Base-by-base conservation (phyloP, 2,797 vertebrate genomes). In the Malacoctenus gilli region DNA sequence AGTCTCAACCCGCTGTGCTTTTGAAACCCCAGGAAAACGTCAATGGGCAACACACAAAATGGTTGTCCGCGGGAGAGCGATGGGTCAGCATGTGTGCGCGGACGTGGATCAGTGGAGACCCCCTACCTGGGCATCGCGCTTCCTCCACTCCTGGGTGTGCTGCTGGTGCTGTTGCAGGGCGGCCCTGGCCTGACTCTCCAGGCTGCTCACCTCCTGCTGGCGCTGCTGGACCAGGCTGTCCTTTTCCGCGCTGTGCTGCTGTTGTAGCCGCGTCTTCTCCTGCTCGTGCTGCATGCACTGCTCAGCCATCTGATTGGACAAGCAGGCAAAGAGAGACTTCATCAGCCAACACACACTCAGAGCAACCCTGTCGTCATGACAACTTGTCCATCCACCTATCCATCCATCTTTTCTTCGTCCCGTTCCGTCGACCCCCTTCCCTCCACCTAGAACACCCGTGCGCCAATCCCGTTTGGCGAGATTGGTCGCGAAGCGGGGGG, bases 231-330 rank as follows among this genome's bases (percentile, higher is more conserved):
- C 94, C 89, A 96, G 92, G 92, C 93, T 89, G 87, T 95, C 95
- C 93, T 94, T 95, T 90, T 95, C 94, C 71, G 93, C 86, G 85
- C 89, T 94, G 87, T 96, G 95, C 92, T 94, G 94, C 91, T 97
- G 94, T 90, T 94, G 94, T 89, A 95, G 94, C 93, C 95, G 95
- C 89, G 92, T 96, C 94, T 95, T 95, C 94, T 97, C 96, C 91
- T 97, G 95, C 88, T 98, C 96, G 76, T 94, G 93, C 93, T 95
- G 94, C 93, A 94, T 90, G 90, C 94, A 95, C 93, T 96, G 94
- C 93, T 96, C 94, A 91, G 94, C 94, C 92, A 97, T 98, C 97
- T 99, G 96, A 98, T 98, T 98, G 96, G 96, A 96, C 94, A 94
- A 94, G 92, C 85, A 89, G 91, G 79, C 79, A 82, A 87, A 92